Evolutionary conservation across 1,140 invertebrate species (phyloP), one percentile per base, ranked within the genome.

Genomic region (Oscheius sp.): DNA sequence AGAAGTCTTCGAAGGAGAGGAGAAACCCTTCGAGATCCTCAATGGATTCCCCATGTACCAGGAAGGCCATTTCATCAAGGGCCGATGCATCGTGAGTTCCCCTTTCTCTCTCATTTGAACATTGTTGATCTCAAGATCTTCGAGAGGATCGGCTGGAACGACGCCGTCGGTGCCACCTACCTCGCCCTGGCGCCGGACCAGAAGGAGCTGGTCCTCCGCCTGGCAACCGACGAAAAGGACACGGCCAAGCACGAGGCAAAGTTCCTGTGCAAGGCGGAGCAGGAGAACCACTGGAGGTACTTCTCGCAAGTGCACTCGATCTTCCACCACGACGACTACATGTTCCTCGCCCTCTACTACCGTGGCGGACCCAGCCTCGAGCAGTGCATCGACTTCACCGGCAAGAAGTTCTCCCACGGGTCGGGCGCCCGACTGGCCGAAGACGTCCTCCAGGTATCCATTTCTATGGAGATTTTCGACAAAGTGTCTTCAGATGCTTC

Each of bases 301-400:
- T 74, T 74, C 38, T 67, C 64, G 13, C 72, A 74, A 31, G 67
- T 74, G 23, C 65, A 74, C 26, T 68, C 58, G 18, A 45, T 68
- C 20, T 67, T 67, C 15, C 20, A 68, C 20, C 38, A 46, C 15
- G 65, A 68, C 45, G 72, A 68, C 20, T 70, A 38, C 7, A 68
- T 35, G 26, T 52, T 59, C 49, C 26, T 68, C 32, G 35, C 67
- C 3, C 34, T 68, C 3, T 74, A 62, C 65, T 74, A 62, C 64
- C 72, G 72, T 49, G 72, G 72, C 35, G 72, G 72, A 36, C 72
- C 72, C 2, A 67, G 52, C 23, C 32, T 74, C 3, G 58, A 68
- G 36, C 64, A 74, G 28, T 74, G 72, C 29, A 45, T 68, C 18
- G 52, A 67, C 13, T 31, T 74, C 7, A 28, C 55, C 46, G 52